Evolutionary conservation across 2,888 invertebrate species (phyloP), one percentile per base, ranked within the genome.

Genomic region (Yponomeuta sedellus): DNA sequence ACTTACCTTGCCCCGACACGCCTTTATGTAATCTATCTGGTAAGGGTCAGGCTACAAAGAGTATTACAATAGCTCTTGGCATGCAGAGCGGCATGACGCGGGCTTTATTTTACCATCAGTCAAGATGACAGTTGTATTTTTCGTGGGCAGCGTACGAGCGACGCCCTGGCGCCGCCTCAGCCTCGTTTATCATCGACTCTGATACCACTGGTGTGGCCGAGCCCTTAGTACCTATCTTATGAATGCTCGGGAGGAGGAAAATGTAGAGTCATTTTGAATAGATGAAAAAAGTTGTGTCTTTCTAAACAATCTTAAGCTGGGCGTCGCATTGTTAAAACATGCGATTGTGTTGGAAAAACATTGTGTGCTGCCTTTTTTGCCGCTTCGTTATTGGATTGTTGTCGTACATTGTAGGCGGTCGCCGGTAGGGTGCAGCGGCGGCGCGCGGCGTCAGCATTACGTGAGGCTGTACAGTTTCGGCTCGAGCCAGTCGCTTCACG

Each of bases 61-160:
- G 77, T 75, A 81, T 77, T 78, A 85, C 83, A 85, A 86, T 82
- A 79, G 85, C 79, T 79, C 79, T 83, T 82, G 82, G 85, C 86
- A 83, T 87, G 83, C 83, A 86, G 83, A 85, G 80, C 77, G 79
- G 82, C 83, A 86, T 89, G 89, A 91, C 86, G 82, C 78, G 74
- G 78, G 76, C 79, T 81, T 88, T 90, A 87, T 88, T 88, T 87
- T 80, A 81, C 83, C 85, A 89, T 90, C 88, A 85, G 81, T 90
- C 90, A 90, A 89, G 86, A 91, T 89, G 89, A 88, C 86, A 90
- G 84, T 86, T 81, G 84, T 86, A 86, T 91, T 89, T 91, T 91
- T 88, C 34, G 86, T 86, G 82, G 87, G 79, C 82, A 86, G 78
- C 82, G 83, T 81, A 83, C 86, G 44, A 52, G 44, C 44, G 89